These are phyloP conservation scores for Cotesia typhae DNA, from an alignment of 1,140 invertebrate genomes.

Conservation along the genomic window DNA sequence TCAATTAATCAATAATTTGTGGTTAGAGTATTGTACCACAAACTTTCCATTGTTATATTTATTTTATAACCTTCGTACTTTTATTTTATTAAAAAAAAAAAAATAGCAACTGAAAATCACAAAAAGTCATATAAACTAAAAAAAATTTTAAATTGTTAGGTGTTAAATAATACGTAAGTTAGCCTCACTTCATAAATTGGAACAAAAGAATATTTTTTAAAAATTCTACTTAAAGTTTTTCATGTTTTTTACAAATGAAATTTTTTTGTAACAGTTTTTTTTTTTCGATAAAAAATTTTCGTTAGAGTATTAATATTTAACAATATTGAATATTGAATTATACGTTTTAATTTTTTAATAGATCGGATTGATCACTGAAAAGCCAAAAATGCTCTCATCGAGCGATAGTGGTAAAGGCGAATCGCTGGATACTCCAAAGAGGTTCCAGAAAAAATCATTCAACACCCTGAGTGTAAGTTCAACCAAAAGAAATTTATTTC, in stretches of 20 bases:
- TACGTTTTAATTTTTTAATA: conserved; percentile 48
- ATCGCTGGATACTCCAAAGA: conserved; percentile 45
- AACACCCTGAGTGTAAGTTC: conserved; percentile 36
- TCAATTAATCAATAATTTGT: conserved; percentile 3
- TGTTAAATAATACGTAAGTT: no score
- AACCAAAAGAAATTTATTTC: conserved; percentile 51
- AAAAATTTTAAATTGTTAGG: no score
- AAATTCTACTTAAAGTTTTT: no score
- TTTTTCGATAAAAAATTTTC: no score
- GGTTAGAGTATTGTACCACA: conserved; percentile 28
- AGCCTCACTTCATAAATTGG: no score
- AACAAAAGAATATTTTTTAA: no score
- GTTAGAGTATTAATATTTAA: no score
- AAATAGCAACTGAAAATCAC: no score
- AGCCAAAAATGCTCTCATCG: conserved; percentile 24
- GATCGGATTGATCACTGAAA: conserved; percentile 31
- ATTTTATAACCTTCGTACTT: background rate
- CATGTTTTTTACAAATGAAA: no score
- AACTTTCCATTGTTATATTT: conserved; percentile 3
- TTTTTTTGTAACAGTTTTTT: no score
- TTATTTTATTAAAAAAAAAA: background rate
- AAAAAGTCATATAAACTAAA: no score
- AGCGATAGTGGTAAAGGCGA: conserved; percentile 34
- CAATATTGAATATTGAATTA: conserved; percentile 9
- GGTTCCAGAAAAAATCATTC: conserved; percentile 48